Conservation (phyloP, 2,888 invertebrate genomes). For the Cyaniris semiargus region DNA sequence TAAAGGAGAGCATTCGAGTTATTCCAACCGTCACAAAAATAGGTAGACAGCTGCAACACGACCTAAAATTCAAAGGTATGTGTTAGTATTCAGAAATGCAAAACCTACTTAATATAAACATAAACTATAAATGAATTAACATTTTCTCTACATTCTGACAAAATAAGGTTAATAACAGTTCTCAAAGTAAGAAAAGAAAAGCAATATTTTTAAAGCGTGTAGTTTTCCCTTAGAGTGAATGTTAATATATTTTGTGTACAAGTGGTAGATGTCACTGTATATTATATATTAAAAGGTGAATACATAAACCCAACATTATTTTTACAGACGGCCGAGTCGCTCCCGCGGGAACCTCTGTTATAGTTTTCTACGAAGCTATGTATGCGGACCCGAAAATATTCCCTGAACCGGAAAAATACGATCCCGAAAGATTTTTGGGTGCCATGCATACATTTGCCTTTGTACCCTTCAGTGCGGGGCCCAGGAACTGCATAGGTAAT, state of each 20-base stretch:
- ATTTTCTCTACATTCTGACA: not conserved
- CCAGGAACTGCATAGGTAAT: conserved; percentile 51
- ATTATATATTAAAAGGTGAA: not conserved
- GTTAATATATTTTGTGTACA: not conserved
- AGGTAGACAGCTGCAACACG: conserved; percentile 47
- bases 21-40: conserved; percentile 51
- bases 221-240: not conserved
- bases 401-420: conserved; percentile 47
- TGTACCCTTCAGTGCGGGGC: conserved; percentile 51
- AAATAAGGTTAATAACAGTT: not conserved
- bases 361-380: conserved; percentile 49
- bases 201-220: not conserved
- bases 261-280: not conserved
- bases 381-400: conserved; percentile 46
- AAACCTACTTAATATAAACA: not conserved
- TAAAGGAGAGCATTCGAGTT: conserved; percentile 50
- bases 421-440: conserved; percentile 48
- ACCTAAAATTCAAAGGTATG: conserved; percentile 48
- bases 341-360: conserved; percentile 47
- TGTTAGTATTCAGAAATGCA: conserved; percentile 6
- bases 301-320: not conserved
- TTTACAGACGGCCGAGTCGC: conserved; percentile 49
- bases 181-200: not conserved
- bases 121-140: not conserved
- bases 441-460: conserved; percentile 47